These are phyloP conservation scores for Melanotaenia trifasciata DNA, from an alignment of 2,797 vertebrate genomes.

Conservation along the genomic window DNA sequence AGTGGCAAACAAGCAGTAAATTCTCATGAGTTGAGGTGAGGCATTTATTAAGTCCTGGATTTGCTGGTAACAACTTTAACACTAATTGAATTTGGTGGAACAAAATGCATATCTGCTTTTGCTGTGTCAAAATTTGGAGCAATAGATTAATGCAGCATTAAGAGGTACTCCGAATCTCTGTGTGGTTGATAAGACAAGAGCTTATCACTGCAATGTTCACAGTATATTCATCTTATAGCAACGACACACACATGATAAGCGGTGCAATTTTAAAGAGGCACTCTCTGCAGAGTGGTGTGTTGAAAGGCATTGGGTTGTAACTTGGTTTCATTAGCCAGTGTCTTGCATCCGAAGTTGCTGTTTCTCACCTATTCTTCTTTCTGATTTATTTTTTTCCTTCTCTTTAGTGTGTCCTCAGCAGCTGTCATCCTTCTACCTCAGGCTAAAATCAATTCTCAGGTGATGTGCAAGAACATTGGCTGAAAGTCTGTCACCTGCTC, in stretches of 20 bases:
- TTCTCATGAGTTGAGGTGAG: constrained; percentile 14
- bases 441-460: constrained; percentile 62
- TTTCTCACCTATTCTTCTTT: constrained; percentile 1
- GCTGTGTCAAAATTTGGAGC: constrained; percentile 1
- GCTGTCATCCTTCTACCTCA: constrained; percentile 45
- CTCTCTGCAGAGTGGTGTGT: constrained; percentile 10
- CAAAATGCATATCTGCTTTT: neutral
- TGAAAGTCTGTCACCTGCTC: constrained; percentile 59
- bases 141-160: constrained; percentile 9
- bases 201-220: constrained; percentile 7
- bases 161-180: constrained; percentile 12
- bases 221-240: constrained; percentile 4
- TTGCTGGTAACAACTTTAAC: neutral
- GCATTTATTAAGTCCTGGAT: neutral
- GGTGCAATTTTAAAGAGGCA: constrained; percentile 10
- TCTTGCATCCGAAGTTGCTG: constrained; percentile 29
- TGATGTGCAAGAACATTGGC: constrained; percentile 41
- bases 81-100: neutral
- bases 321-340: constrained; percentile 25
- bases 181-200: constrained; percentile 23
- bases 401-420: constrained; percentile 39
- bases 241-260: constrained; percentile 3
- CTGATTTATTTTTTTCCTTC: neutral
- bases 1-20: constrained; percentile 7
- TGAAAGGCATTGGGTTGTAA: constrained; percentile 11